phyloP scores from a whole-genome alignment of 2,888 invertebrate species.

The Apodemia duryi region DNA sequence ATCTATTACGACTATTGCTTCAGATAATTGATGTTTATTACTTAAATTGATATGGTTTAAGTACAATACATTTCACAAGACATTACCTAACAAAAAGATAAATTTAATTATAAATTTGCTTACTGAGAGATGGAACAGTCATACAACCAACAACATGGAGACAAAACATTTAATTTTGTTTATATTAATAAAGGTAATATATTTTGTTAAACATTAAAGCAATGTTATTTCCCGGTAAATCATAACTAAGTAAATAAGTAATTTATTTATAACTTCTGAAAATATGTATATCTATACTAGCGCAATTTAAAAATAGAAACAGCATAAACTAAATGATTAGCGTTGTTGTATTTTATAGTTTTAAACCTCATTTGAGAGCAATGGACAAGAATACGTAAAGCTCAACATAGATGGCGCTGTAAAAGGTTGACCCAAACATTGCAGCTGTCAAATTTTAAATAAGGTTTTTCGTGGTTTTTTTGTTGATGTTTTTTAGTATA shows the following conservation, averaged over 20 bases:
- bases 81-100: conserved; percentile 39
- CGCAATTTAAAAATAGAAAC: no score
- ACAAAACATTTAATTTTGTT: conserved; percentile 52
- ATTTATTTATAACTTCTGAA: no score
- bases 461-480: no score
- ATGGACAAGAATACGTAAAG: no score
- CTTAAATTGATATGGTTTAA: conserved; percentile 1
- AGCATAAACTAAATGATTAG: no score
- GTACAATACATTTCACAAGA: conserved; percentile 19
- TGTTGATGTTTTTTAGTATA: no score
- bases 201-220: neutral
- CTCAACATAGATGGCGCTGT: no score
- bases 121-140: conserved; percentile 23
- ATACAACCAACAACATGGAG: conserved; percentile 49
- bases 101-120: conserved; percentile 46
- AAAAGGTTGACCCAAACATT: no score
- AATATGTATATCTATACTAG: no score
- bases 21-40: neutral
- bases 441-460: no score
- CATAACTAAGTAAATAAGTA: neutral
- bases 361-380: no score
- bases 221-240: neutral
- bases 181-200: conserved; percentile 58
- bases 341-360: no score
- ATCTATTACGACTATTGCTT: neutral